phyloP scores from a whole-genome alignment of 1,140 invertebrate species.

The Oscheius sp. region DNA sequence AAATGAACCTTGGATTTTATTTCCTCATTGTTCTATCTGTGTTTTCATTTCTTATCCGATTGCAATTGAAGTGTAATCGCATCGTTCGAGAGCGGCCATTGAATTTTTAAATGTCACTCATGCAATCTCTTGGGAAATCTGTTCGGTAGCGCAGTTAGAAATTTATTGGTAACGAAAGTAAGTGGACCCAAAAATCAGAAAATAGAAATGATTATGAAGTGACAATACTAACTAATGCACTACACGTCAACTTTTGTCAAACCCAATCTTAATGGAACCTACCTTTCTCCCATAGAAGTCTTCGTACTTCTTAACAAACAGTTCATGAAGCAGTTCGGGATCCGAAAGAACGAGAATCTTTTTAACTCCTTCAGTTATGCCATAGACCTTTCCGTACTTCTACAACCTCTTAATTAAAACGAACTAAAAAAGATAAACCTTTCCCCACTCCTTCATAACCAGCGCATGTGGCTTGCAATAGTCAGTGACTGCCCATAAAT shows the following conservation, averaged over 20 bases:
- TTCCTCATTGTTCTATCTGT: no score
- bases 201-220: no score
- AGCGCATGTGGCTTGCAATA: constrained; percentile 1
- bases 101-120: no score
- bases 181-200: no score
- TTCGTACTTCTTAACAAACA: constrained; percentile 37
- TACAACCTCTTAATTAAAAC: neutral
- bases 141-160: no score
- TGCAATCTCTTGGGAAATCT: no score
- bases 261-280: neutral
- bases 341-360: constrained; percentile 35
- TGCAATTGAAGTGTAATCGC: no score
- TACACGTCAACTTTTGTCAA: constrained; percentile 10
- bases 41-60: no score
- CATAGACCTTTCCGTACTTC: constrained; percentile 40
- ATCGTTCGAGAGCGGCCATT: no score
- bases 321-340: constrained; percentile 31
- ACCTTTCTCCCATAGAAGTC: constrained; percentile 28
- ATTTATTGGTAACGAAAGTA: no score
- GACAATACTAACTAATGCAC: no score
- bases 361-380: constrained; percentile 22
- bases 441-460: constrained; percentile 11
- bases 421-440: constrained; percentile 8
- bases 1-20: no score
- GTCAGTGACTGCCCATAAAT: constrained; percentile 4